Evolutionary conservation across 2,113 vertebrate species (phyloP), one percentile per base, ranked within the genome.

Genomic region (Laticauda colubrina): DNA sequence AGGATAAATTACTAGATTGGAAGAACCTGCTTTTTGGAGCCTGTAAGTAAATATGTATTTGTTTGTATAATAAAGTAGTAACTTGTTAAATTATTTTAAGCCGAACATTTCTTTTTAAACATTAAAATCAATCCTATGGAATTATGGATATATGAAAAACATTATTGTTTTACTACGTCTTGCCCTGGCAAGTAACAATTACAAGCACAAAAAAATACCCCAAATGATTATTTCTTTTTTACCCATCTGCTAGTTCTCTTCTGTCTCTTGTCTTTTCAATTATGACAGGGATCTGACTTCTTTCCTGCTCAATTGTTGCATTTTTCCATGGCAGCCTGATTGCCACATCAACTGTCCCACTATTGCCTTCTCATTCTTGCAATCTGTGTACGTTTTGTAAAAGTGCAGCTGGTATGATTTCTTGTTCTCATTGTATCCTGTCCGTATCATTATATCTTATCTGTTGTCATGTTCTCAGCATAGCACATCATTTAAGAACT

Each of bases 271-370:
- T 89, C 56, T 0, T 39, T 93, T 90, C 89, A 90, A 34, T 86
- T 43, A 53, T 81, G 45, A 89, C 92, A 43, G 89, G 69, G 87
- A 92, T n/a, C 92, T 95, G 91, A 94, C 6, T 93, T 94, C 95
- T 90, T 75, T 51, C 93, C 90, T 45, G 93, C 20, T 53, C 34
- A 92, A 89, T 93, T 92, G 93, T 93, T 91, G 91, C 1, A 93
- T 87, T 0, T 55, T 93, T 89, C 85, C 90, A 88, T 85, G 29
- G 61, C 12, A 54, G 88, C 24, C 1, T 0, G 87, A 89, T 92
- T 48, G 20, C 89, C 93, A 29, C 69, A 64, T 24, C 88, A 88
- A 45, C 94, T 94, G 75, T 87, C 93, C 57, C 87, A 5, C 54
- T 21, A 2, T 89, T 85, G 48, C 34, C 20, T 55, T 81, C 91